Conservation (phyloP, 1,140 invertebrate species). For the Drosophila punjabiensis region DNA sequence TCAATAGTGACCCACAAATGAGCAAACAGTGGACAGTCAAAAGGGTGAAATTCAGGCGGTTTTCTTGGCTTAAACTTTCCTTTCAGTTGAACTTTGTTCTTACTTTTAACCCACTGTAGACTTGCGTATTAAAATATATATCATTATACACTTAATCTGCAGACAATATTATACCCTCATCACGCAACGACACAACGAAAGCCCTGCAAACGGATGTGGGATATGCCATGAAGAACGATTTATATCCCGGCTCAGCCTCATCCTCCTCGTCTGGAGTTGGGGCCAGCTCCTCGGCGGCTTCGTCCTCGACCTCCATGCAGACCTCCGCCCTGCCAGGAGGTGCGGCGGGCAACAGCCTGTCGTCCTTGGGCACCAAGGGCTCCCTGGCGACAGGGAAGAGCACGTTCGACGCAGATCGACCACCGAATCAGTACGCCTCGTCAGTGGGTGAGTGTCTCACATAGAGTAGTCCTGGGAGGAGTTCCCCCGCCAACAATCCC, state of each 20-base stretch:
- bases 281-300: conserved; percentile 56
- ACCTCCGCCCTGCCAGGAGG: conserved; percentile 62
- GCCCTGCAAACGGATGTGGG: conserved; percentile 79
- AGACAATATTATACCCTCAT: conserved; percentile 81
- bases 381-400: conserved; percentile 84
- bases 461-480: neutral
- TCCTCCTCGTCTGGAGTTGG: conserved; percentile 54
- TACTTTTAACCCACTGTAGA: neutral
- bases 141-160: conserved; percentile 13
- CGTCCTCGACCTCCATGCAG: conserved; percentile 76
- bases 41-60: neutral
- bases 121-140: conserved; percentile 1
- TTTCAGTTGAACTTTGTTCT: neutral
- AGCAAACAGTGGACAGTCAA: conserved; percentile 7
- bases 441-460: conserved; percentile 62
- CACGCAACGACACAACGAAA: conserved; percentile 82
- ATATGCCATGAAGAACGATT: conserved; percentile 79
- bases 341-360: conserved; percentile 67
- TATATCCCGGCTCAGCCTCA: conserved; percentile 66
- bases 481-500: neutral
- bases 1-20: conserved; percentile 37
- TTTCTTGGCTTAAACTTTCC: neutral
- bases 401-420: conserved; percentile 84
- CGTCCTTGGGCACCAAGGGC: conserved; percentile 74
- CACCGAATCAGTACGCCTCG: conserved; percentile 80